phyloP scores from a whole-genome alignment of 2,797 vertebrate species.

The Pseudomugil tenellus region DNA sequence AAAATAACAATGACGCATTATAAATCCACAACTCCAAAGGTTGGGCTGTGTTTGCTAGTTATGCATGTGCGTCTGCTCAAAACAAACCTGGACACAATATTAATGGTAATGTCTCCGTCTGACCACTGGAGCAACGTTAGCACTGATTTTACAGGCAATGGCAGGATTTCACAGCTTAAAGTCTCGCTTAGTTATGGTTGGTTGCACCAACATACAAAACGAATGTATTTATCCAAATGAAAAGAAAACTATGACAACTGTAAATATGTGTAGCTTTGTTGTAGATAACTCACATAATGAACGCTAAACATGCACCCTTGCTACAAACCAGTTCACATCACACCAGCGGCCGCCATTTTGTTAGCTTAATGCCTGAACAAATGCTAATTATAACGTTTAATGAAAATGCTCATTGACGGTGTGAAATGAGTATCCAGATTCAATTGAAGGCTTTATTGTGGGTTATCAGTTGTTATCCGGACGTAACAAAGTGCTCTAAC shows the following conservation, averaged over 20 bases:
- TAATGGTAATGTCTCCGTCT: constrained; percentile 33
- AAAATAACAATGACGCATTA: constrained; percentile 9
- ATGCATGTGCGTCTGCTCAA: constrained; percentile 13
- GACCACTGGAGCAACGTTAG: constrained; percentile 45
- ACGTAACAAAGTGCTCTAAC: neutral
- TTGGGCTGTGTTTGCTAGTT: neutral
- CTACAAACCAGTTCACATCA: constrained; percentile 49
- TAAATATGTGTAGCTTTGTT: neutral
- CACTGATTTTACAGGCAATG: constrained; percentile 23
- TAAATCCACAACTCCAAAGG: neutral
- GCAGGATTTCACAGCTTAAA: constrained; percentile 17
- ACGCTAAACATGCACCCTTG: constrained; percentile 42
- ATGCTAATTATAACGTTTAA: constrained; percentile 50
- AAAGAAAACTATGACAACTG: neutral
- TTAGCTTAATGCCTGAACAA: constrained; percentile 61
- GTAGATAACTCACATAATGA: constrained; percentile 21
- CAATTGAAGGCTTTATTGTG: rapidly evolving
- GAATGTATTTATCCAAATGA: neutral
- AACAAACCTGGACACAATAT: constrained; percentile 18
- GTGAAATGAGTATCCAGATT: rapidly evolving
- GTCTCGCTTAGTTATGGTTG: neutral
- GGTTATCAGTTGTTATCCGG: rapidly evolving
- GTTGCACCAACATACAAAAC: rapidly evolving
- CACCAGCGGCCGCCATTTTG: constrained; percentile 79
- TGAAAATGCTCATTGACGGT: neutral